Conservation (phyloP, 2,888 invertebrate species). For the Silvanus unidentatus region DNA sequence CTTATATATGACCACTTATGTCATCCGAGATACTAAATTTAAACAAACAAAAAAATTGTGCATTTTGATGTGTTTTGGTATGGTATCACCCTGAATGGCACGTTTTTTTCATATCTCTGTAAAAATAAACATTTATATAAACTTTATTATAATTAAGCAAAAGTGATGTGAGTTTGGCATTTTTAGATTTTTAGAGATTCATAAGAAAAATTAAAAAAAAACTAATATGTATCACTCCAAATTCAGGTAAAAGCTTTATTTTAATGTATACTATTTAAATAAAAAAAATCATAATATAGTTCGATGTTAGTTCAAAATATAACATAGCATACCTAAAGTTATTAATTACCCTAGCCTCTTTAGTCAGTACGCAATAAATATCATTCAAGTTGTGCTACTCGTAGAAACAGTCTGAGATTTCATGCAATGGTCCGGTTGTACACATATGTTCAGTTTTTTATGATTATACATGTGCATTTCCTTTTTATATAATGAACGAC, state of each 20-base stretch:
- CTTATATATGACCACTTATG: constrained; percentile 54
- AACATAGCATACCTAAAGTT: constrained; percentile 40
- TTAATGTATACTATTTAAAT: constrained; percentile 42
- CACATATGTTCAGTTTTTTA: constrained; percentile 34
- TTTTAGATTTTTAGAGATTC: constrained; percentile 29
- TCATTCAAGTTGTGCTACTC: constrained; percentile 46
- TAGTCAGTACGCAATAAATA: constrained; percentile 46
- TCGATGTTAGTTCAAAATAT: constrained; percentile 48
- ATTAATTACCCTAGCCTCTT: constrained; percentile 39
- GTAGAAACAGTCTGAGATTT: constrained; percentile 40
- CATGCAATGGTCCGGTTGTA: constrained; percentile 40
- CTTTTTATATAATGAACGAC: constrained; percentile 27
- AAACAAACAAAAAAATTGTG: constrained; percentile 42
- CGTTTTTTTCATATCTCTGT: constrained; percentile 49
- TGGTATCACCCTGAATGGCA: constrained; percentile 77
- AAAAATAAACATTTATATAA: constrained; percentile 29
- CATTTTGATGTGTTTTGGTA: constrained; percentile 47
- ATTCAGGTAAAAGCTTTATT: constrained; percentile 47
- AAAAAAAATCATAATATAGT: constrained; percentile 40
- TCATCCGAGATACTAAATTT: constrained; percentile 44
- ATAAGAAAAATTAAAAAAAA: too few species aligned
- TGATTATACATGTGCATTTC: constrained; percentile 37
- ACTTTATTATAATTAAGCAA: constrained; percentile 40
- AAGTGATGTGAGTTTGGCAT: constrained; percentile 38
- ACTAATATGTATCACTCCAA: constrained; percentile 37